phyloP scores from a whole-genome alignment of 2,888 invertebrate genomes.

The Thecocarcelia acutangulata region DNA sequence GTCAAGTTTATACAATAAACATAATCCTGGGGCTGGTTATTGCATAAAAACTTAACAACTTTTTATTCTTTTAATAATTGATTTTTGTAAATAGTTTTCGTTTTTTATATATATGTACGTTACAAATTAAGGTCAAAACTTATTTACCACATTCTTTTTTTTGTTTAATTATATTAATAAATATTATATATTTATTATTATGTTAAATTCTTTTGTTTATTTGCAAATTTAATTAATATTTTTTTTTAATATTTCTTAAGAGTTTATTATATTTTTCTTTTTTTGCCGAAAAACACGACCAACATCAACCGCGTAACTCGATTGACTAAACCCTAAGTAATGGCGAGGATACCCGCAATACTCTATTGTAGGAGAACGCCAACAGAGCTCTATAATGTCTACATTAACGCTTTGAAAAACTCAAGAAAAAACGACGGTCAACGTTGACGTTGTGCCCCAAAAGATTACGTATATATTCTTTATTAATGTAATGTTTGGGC shows the following conservation, averaged over 20 bases:
- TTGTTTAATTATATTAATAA: slow-evolving; percentile 3
- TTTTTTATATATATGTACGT: slow-evolving; percentile 42
- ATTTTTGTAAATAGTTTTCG: slow-evolving; percentile 28
- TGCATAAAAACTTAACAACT: slow-evolving; percentile 72
- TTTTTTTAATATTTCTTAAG: slow-evolving; percentile 56
- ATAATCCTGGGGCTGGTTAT: slow-evolving; percentile 81
- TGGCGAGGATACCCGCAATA: slow-evolving; percentile 79
- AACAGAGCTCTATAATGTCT: slow-evolving; percentile 27
- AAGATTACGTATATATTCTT: slow-evolving; percentile 67
- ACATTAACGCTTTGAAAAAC: slow-evolving; percentile 30
- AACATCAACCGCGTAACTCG: slow-evolving; percentile 82
- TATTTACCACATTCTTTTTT: slow-evolving; percentile 21
- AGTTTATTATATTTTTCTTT: slow-evolving; percentile 59
- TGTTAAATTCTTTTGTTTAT: slow-evolving; percentile 55
- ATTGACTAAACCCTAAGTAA: slow-evolving; percentile 81
- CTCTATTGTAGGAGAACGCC: slow-evolving; percentile 69
- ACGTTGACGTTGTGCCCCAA: slow-evolving; percentile 57
- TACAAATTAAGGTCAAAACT: not conserved
- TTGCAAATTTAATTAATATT: slow-evolving; percentile 40
- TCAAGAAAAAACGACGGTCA: slow-evolving; percentile 28
- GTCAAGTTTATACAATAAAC: slow-evolving; percentile 76
- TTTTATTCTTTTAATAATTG: slow-evolving; percentile 47
- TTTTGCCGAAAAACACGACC: slow-evolving; percentile 80
- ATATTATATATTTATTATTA: slow-evolving; percentile 25
- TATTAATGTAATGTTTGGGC: slow-evolving; percentile 60